Evolutionary conservation across 1,140 invertebrate species (phyloP).

Genomic region (Bombus terrestris): DNA sequence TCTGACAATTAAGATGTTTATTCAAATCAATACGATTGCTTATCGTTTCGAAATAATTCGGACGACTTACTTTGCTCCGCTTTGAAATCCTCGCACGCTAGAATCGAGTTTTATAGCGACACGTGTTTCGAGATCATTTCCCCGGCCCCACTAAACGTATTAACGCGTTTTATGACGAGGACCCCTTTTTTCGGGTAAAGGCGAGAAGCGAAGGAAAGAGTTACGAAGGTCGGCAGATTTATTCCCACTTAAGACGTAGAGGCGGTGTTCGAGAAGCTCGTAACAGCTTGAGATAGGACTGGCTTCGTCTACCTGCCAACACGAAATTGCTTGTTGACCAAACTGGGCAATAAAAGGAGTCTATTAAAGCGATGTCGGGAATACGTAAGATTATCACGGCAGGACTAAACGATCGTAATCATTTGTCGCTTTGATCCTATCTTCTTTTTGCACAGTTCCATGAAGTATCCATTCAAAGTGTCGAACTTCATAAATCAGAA

Average conservation of each 20-base stretch:
- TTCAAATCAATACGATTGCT: background rate
- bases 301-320: slow-evolving; percentile 65
- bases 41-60: background rate
- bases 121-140: slow-evolving; percentile 15
- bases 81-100: background rate
- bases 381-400: slow-evolving; percentile 17
- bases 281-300: slow-evolving; percentile 48
- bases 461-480: background rate
- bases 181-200: slow-evolving; percentile 9
- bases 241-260: slow-evolving; percentile 50
- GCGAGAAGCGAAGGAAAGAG: slow-evolving; percentile 34
- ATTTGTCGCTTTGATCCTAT: background rate
- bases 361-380: slow-evolving; percentile 53
- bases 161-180: slow-evolving; percentile 32
- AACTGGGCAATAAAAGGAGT: slow-evolving; percentile 68
- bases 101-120: background rate
- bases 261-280: slow-evolving; percentile 33
- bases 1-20: no score
- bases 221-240: slow-evolving; percentile 49
- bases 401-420: slow-evolving; percentile 30
- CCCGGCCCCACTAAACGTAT: slow-evolving; percentile 7
- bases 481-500: background rate
- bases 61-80: background rate
- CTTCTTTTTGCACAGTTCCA: background rate
- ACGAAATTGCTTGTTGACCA: slow-evolving; percentile 67